A percentile compares a stretch with the other conserved stretches of the same genome.
phyloP scores from a whole-genome alignment of 2,797 vertebrate species.

The Acrossocheilus wenchowensis region DNA sequence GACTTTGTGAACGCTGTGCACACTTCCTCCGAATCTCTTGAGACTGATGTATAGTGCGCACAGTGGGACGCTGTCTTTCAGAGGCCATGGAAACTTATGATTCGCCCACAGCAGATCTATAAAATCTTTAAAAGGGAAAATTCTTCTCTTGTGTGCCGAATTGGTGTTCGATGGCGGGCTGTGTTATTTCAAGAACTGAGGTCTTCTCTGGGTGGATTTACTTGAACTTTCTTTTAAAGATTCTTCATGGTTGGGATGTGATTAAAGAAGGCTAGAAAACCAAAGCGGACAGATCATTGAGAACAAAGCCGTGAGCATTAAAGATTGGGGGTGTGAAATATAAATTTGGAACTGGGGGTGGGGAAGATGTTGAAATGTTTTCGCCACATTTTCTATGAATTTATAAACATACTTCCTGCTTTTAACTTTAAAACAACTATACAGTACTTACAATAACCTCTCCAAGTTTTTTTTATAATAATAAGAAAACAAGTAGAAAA shows the following conservation, averaged over 20 bases:
- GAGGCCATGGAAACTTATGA: conserved; percentile 11
- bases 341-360: background rate
- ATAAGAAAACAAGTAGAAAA: no score
- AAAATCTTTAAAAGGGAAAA: conserved; percentile 26
- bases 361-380: background rate
- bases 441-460: no score
- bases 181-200: conserved; percentile 20
- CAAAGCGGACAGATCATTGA: conserved; percentile 1
- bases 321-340: background rate
- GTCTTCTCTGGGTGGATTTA: conserved; percentile 4
- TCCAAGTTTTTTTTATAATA: no score
- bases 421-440: background rate
- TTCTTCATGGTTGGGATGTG: conserved; percentile 28
- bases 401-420: background rate
- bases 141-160: conserved; percentile 10
- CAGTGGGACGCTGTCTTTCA: conserved; percentile 31
- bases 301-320: conserved; percentile 19
- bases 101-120: conserved; percentile 23
- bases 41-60: conserved; percentile 23
- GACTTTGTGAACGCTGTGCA: conserved; percentile 9
- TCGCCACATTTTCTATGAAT: background rate
- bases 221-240: conserved; percentile 31
- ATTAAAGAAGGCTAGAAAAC: conserved; percentile 37
- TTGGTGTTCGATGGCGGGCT: conserved; percentile 16
- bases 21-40: conserved; percentile 10